These are phyloP conservation scores for Raphicerus campestris DNA, from an alignment of 2,113 vertebrate genomes.

Conservation along the genomic window DNA sequence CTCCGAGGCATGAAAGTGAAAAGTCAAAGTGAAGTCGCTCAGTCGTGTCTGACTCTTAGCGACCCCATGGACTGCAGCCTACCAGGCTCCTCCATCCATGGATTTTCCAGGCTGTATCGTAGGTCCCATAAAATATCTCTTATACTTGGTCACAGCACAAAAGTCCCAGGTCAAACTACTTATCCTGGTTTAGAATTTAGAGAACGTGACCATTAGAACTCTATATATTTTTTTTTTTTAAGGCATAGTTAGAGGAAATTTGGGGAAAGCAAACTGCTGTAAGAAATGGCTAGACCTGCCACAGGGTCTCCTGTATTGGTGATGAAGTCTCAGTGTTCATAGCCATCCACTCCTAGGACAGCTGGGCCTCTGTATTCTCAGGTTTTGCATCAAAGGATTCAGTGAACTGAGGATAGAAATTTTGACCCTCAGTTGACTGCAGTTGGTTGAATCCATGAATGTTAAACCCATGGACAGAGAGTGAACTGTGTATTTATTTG, in stretches of 20 bases:
- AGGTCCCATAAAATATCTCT: background rate
- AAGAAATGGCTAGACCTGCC: background rate
- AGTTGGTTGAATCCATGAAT: background rate
- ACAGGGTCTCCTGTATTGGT: background rate
- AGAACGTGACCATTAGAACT: background rate
- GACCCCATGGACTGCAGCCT: too few species aligned
- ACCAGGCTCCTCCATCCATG: too few species aligned
- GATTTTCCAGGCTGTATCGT: too few species aligned
- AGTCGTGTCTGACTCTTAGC: too few species aligned
- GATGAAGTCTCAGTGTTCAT: background rate
- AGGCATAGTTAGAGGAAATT: background rate
- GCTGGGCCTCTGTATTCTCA: background rate
- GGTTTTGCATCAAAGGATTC: background rate
- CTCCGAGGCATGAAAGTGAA: too few species aligned
- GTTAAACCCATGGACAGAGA: background rate
- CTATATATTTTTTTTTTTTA: background rate
- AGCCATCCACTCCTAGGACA: background rate
- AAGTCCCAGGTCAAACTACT: background rate
- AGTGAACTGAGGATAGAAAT: background rate
- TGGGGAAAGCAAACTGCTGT: background rate
- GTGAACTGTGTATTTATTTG: background rate
- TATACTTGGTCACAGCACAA: background rate
- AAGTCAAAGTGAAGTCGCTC: too few species aligned
- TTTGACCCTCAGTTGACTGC: background rate
- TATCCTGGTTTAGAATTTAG: background rate